Evolutionary conservation across 2,113 vertebrate genomes (phyloP).

Genomic region (Sander vitreus): DNA sequence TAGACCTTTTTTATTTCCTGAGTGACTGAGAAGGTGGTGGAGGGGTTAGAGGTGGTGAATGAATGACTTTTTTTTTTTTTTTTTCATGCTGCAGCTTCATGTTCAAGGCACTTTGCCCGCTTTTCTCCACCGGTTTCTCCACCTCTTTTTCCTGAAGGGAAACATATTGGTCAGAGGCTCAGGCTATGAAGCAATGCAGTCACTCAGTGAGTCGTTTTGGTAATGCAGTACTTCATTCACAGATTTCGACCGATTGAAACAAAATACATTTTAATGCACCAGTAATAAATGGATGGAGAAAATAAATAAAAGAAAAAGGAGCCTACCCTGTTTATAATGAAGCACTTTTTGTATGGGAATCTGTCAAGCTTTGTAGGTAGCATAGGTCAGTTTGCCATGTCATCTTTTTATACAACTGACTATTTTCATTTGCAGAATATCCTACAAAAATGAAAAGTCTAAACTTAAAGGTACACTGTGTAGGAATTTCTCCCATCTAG

Average conservation of each 20-base stretch:
- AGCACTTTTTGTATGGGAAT: not conserved
- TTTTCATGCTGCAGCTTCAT: not conserved
- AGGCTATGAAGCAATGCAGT: not conserved
- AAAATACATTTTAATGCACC: not conserved
- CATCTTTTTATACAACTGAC: not conserved
- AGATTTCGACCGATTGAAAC: not conserved
- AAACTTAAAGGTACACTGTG: too few relatives aligned
- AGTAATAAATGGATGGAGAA: not conserved
- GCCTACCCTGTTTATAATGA: not conserved
- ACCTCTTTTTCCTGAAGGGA: not conserved
- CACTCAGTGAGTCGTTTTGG: too few relatives aligned
- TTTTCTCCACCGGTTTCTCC: not conserved
- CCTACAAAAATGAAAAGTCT: not conserved
- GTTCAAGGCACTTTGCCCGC: not conserved
- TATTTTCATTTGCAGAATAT: not conserved
- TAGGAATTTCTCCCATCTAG: too few relatives aligned
- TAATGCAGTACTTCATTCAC: not conserved
- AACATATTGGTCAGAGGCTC: not conserved
- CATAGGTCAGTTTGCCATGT: not conserved
- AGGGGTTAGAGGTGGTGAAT: conserved; percentile 4
- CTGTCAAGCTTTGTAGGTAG: not conserved
- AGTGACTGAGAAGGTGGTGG: conserved; percentile 8
- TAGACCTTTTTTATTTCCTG: conserved; percentile 4
- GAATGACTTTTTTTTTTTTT: not conserved
- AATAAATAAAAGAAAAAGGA: not conserved